Evolutionary conservation across 2,888 invertebrate genomes (phyloP), one percentile per base, ranked within the genome.

Genomic region (Meiosimyza platycephala): DNA sequence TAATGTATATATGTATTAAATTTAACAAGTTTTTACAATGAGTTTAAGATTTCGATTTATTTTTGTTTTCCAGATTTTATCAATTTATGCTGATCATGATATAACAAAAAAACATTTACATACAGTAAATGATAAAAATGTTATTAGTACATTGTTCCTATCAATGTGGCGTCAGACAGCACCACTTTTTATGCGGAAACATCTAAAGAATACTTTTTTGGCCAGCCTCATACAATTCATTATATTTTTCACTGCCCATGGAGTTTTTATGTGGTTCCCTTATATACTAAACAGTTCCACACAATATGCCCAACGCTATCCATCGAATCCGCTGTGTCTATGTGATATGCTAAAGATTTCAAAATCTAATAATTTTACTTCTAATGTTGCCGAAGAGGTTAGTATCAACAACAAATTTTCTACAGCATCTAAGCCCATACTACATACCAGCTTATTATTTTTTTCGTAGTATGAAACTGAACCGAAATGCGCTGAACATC

Each of bases 201-300:
- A 85, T 73, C 73, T 81, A 12, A 73, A 74, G 1, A 82, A 81
- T 68, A 85, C 85, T 1, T 40, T 81, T 5, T 73, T 85, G 15
- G 79, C 82, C 5, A 84, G 85, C 69, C 33, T 77, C 2, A 80
- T 86, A 59, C 83, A 85, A 76, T 85, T 85, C 77, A 80, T 80
- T 12, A 82, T 83, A 66, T 85, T 81, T 76, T 80, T 81, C 65
- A 81, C 83, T 47, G 83, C 81, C 6, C 82, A 84, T 64, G 84
- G 85, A 1, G 78, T 86, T 18, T 83, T 85, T 48, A 82, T 86
- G 80, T 86, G 85, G 84, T 84, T 85, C 72, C 85, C 85, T 0
- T 83, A 83, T 57, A 84, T 86, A 16, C 78, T 85, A 0, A 85
- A 85, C 74, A 81, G 79, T 16, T 76, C 82, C 13, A 81, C 81